Conservation (phyloP, 2,888 invertebrate species). For the Diaprepes abbreviatus region DNA sequence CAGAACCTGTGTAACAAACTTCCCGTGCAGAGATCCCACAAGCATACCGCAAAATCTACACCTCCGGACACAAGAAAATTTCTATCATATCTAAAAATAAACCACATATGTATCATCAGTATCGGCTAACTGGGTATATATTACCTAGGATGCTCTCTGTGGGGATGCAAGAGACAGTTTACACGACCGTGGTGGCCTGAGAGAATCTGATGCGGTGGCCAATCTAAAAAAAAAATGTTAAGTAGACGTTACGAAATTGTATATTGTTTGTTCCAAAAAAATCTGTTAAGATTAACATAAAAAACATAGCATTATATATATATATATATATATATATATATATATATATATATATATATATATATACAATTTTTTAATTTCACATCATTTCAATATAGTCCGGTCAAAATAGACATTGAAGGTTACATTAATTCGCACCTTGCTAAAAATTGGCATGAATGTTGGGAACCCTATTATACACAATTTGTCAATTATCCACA, state of each 20-base stretch:
- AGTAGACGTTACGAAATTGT: neutral
- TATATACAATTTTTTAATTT: neutral
- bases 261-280: too few species aligned
- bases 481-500: too few species aligned
- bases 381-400: too few species aligned
- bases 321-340: neutral
- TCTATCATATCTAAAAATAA: constrained; percentile 79
- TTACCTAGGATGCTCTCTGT: constrained; percentile 82
- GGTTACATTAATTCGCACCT: too few species aligned
- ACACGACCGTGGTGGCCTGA: constrained; percentile 94
- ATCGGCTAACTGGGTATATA: neutral
- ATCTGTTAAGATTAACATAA: too few species aligned
- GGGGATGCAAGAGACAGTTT: constrained; percentile 95
- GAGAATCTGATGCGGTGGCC: constrained; percentile 90
- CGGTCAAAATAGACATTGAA: too few species aligned
- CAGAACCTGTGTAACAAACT: constrained; percentile 93
- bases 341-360: neutral
- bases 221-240: constrained; percentile 74
- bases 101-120: neutral
- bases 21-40: constrained; percentile 96
- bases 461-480: too few species aligned
- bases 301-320: constrained; percentile 8
- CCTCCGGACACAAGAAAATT: constrained; percentile 95
- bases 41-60: constrained; percentile 96
- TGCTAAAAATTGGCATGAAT: too few species aligned